Conservation (phyloP, 2,888 invertebrate genomes). For the Notocelia uddmanniana region DNA sequence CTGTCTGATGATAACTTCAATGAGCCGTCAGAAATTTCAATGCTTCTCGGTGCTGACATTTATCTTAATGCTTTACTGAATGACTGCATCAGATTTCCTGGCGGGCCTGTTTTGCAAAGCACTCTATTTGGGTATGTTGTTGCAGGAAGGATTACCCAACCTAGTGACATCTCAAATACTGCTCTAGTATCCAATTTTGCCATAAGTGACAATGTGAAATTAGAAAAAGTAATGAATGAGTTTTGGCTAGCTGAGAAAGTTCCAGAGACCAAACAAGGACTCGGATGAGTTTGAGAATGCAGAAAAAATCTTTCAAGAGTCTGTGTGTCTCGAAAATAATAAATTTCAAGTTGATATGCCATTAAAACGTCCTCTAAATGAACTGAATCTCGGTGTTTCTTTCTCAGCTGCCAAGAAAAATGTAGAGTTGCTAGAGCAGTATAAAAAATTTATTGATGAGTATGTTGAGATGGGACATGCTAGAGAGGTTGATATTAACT, state of each 20-base stretch:
- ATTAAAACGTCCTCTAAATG: slow-evolving; percentile 1
- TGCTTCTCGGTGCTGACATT: too few species aligned
- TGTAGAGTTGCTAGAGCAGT: slow-evolving; percentile 9
- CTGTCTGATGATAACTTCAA: too few species aligned
- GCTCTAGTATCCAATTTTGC: slow-evolving; percentile 23
- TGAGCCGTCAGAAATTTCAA: too few species aligned
- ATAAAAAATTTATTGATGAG: slow-evolving; percentile 27
- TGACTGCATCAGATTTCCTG: slow-evolving; percentile 33
- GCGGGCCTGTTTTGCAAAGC: slow-evolving; percentile 46
- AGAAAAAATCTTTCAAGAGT: neutral
- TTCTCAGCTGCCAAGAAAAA: slow-evolving; percentile 8
- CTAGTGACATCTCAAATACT: neutral
- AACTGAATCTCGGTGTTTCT: neutral
- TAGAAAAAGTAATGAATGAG: slow-evolving; percentile 18
- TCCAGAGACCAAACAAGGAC: slow-evolving; percentile 3
- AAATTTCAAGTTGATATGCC: slow-evolving; percentile 41
- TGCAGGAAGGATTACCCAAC: slow-evolving; percentile 24
- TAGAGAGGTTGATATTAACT: slow-evolving; percentile 8
- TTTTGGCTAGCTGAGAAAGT: slow-evolving; percentile 48
- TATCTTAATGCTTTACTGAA: slow-evolving; percentile 11
- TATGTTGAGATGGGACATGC: slow-evolving; percentile 26
- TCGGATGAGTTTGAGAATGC: neutral
- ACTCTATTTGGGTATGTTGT: slow-evolving; percentile 47
- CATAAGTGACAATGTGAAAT: slow-evolving; percentile 32
- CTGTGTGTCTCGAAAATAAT: neutral